Evolutionary conservation across 1,140 invertebrate genomes (phyloP).

Genomic region (Cotesia chilonis): DNA sequence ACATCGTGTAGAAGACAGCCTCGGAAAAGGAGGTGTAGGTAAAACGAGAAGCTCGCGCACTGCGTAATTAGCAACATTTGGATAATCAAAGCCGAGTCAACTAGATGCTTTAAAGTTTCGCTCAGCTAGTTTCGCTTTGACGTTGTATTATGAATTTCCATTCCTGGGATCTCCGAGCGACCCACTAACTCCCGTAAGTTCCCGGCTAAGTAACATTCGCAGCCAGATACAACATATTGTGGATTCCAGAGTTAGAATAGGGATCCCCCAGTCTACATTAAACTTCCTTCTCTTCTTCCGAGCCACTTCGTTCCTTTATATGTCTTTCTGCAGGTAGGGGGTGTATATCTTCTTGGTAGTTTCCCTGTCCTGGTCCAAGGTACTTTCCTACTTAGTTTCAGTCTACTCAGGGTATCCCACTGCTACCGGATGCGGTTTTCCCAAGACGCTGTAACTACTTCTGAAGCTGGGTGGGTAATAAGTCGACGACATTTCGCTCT

Average conservation of each 20-base stretch:
- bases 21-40: not conserved
- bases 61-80: slow-evolving; percentile 10
- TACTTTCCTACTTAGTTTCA: not conserved
- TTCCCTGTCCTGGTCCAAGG: not conserved
- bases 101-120: slow-evolving; percentile 13
- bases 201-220: slow-evolving; percentile 45
- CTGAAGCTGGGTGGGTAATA: slow-evolving; percentile 35
- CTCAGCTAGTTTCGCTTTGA: slow-evolving; percentile 41
- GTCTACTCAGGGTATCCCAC: not conserved
- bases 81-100: slow-evolving; percentile 1
- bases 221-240: slow-evolving; percentile 39
- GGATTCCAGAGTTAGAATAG: slow-evolving; percentile 47
- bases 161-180: slow-evolving; percentile 44
- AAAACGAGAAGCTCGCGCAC: too few relatives aligned
- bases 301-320: not conserved
- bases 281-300: not conserved
- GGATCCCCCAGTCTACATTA: slow-evolving; percentile 26
- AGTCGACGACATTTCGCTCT: not conserved
- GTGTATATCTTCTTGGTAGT: not conserved
- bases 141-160: slow-evolving; percentile 49
- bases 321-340: not conserved
- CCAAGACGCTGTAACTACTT: slow-evolving; percentile 33
- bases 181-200: slow-evolving; percentile 43
- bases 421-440: slow-evolving; percentile 46
- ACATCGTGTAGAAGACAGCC: too few relatives aligned